Evolutionary conservation across 1,140 invertebrate genomes (phyloP).

Genomic region (Cydia fagiglandana): DNA sequence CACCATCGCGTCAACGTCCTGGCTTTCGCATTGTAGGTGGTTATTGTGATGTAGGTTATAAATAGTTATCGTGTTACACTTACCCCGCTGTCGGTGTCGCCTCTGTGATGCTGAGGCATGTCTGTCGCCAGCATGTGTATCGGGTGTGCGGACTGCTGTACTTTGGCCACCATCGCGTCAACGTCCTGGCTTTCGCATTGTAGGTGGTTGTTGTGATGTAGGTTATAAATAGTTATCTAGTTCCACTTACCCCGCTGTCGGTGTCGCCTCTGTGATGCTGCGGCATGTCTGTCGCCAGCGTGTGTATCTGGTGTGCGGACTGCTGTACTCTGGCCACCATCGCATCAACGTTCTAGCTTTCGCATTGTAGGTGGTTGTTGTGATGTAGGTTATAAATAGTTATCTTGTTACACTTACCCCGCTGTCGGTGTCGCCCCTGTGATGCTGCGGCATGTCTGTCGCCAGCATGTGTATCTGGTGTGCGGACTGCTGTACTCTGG

Average conservation of each 20-base stretch:
- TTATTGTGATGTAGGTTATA: too few species aligned
- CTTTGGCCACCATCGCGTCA: constrained; percentile 74
- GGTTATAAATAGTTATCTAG: too few species aligned
- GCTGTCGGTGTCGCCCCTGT: too few species aligned
- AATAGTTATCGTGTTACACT: constrained; percentile 32
- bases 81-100: constrained; percentile 79
- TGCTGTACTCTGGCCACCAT: constrained; percentile 78
- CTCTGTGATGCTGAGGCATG: constrained; percentile 67
- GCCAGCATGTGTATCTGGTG: too few species aligned
- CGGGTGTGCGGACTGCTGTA: constrained; percentile 77
- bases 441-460: too few species aligned
- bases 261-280: constrained; percentile 76
- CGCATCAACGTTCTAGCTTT: constrained; percentile 69
- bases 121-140: constrained; percentile 74
- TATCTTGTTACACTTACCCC: too few species aligned
- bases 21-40: constrained; percentile 56
- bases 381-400: too few species aligned
- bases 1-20: constrained; percentile 75
- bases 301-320: constrained; percentile 75
- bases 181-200: constrained; percentile 69
- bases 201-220: too few species aligned
- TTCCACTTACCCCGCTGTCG: constrained; percentile 72
- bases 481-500: too few species aligned
- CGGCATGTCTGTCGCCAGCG: constrained; percentile 68
- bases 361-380: constrained; percentile 35